Evolutionary conservation across 2,888 invertebrate genomes (phyloP).

Genomic region (Pandemis heparana): DNA sequence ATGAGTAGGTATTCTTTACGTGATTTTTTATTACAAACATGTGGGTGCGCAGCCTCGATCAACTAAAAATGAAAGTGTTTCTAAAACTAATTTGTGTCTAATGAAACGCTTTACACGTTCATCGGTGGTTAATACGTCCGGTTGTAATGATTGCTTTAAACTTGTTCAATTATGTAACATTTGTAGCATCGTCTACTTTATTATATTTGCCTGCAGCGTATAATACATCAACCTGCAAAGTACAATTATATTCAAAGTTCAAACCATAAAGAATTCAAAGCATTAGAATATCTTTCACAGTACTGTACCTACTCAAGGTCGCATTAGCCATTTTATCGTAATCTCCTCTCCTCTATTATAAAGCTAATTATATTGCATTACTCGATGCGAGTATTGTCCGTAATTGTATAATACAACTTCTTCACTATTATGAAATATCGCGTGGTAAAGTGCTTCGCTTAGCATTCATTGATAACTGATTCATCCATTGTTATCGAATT

Average conservation of each 20-base stretch:
- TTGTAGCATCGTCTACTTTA: background rate
- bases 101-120: slow-evolving; percentile 34
- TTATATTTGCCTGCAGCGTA: background rate
- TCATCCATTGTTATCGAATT: slow-evolving; percentile 4
- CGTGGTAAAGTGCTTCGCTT: slow-evolving; percentile 17
- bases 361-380: slow-evolving; percentile 17
- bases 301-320: background rate
- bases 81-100: slow-evolving; percentile 27
- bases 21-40: slow-evolving; percentile 28
- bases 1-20: slow-evolving; percentile 27
- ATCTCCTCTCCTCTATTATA: slow-evolving; percentile 5
- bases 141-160: slow-evolving; percentile 17
- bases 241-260: background rate
- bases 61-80: slow-evolving; percentile 40
- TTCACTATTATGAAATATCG: slow-evolving; percentile 31
- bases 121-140: slow-evolving; percentile 20
- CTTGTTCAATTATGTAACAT: slow-evolving; percentile 10
- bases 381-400: slow-evolving; percentile 13
- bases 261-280: background rate
- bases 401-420: slow-evolving; percentile 25
- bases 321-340: slow-evolving; percentile 7
- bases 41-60: slow-evolving; percentile 12
- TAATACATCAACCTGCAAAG: background rate
- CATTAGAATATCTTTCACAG: slow-evolving; percentile 1
- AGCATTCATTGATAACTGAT: background rate